Conservation (phyloP, 2,797 vertebrate species). For the Labeo calbasu region DNA sequence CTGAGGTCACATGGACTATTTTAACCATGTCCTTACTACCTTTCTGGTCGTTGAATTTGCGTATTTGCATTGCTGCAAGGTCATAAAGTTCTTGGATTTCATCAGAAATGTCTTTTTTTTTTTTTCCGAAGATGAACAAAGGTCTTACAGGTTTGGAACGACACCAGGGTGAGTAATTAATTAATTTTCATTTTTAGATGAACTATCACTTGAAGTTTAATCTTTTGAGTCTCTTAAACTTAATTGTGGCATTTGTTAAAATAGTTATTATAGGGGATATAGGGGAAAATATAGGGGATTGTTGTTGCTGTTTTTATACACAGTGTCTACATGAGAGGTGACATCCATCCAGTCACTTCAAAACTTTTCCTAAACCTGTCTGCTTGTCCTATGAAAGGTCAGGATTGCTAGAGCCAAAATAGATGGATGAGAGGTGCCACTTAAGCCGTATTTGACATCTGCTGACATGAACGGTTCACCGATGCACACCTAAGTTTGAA, state of each 20-base stretch:
- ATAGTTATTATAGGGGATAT: too few relatives aligned
- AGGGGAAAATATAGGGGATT: background rate
- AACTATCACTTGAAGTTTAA: background rate
- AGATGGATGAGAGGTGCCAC: conserved; percentile 3
- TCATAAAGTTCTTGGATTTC: too few relatives aligned
- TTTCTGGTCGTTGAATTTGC: too few relatives aligned
- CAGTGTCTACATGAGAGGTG: background rate
- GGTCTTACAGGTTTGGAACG: too few relatives aligned
- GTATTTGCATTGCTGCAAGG: too few relatives aligned
- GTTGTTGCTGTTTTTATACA: background rate
- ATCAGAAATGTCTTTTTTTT: too few relatives aligned
- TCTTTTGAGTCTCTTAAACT: background rate
- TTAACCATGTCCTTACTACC: too few relatives aligned
- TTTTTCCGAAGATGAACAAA: too few relatives aligned
- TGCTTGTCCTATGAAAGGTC: background rate
- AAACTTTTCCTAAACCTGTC: conserved; percentile 3
- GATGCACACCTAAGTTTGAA: background rate
- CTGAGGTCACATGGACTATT: too few relatives aligned
- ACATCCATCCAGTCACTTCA: background rate
- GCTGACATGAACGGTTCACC: conserved; percentile 4
- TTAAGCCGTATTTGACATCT: conserved; percentile 5
- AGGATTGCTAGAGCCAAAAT: background rate
- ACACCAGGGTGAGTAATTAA: too few relatives aligned
- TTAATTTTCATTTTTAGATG: too few relatives aligned
- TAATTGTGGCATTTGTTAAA: background rate